These are phyloP conservation scores for Leistus spinibarbis DNA, from an alignment of 2,888 invertebrate genomes.

Conservation along the genomic window DNA sequence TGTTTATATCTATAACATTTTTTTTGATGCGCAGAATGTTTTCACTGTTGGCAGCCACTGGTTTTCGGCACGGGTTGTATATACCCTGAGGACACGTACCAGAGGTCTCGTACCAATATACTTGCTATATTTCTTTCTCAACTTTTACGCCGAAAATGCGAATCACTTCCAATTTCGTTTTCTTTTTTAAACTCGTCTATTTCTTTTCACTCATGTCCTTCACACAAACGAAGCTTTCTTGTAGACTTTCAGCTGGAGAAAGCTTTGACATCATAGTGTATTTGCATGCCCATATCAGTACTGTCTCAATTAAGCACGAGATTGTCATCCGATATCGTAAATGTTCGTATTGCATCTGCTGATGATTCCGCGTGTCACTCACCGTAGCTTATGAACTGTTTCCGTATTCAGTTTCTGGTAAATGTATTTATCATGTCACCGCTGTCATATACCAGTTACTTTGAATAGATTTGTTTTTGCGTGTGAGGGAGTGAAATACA, in stretches of 20 bases:
- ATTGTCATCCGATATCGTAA: neutral
- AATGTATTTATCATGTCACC: constrained; percentile 25
- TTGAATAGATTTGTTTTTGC: neutral
- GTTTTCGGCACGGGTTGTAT: neutral
- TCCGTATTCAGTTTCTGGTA: constrained; percentile 20
- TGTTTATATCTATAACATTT: too few species aligned
- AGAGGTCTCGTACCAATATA: constrained; percentile 3
- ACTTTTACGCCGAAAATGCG: neutral
- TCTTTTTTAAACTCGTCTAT: neutral
- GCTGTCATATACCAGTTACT: neutral
- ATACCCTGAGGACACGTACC: neutral
- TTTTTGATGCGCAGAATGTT: neutral
- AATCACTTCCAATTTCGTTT: neutral
- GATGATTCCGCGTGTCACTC: neutral
- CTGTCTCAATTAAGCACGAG: neutral
- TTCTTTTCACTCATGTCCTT: neutral
- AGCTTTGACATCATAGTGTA: neutral
- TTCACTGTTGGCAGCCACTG: neutral
- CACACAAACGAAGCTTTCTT: neutral
- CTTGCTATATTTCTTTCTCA: neutral
- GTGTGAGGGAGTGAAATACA: neutral
- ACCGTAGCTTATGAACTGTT: constrained; percentile 2
- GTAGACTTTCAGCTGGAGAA: neutral
- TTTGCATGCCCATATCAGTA: neutral
- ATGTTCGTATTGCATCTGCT: neutral